phyloP scores from a whole-genome alignment of 2,888 invertebrate genomes.

The Drosophila seclusa region DNA sequence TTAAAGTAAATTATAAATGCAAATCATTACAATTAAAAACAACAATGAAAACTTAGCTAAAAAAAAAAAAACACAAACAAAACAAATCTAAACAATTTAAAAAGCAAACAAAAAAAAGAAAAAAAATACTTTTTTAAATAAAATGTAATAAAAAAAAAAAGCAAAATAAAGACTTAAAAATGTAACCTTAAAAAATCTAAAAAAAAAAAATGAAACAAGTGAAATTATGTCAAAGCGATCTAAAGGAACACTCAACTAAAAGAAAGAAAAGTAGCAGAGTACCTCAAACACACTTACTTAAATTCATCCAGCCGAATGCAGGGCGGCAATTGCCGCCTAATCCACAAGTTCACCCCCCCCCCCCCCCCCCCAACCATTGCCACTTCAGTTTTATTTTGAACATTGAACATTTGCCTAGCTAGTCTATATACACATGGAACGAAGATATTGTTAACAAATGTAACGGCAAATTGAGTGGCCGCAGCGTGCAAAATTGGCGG shows the following conservation, averaged over 20 bases:
- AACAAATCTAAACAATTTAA: conserved; percentile 32
- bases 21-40: conserved; percentile 45
- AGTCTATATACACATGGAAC: conserved; percentile 55
- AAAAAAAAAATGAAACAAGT: conserved; percentile 42
- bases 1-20: conserved; percentile 45
- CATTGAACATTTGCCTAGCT: conserved; percentile 51
- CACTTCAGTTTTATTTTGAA: conserved; percentile 24
- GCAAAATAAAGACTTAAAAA: conserved; percentile 85
- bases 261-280: conserved; percentile 32
- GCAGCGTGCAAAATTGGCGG: conserved; percentile 41
- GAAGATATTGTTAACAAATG: conserved; percentile 33
- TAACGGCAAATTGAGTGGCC: conserved; percentile 46
- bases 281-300: conserved; percentile 33
- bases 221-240: conserved; percentile 53
- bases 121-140: conserved; percentile 63
- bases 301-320: conserved; percentile 30
- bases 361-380: neutral
- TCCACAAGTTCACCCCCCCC: neutral
- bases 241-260: conserved; percentile 42
- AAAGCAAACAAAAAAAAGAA: conserved; percentile 42
- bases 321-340: conserved; percentile 24
- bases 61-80: conserved; percentile 10
- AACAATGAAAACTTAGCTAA: conserved; percentile 60
- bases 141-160: conserved; percentile 82
- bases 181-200: conserved; percentile 61